Percentiles rank a stretch among this genome's conserved stretches.
Evolutionary conservation across 1,140 invertebrate genomes (phyloP).

Genomic region (Sipha flava): DNA sequence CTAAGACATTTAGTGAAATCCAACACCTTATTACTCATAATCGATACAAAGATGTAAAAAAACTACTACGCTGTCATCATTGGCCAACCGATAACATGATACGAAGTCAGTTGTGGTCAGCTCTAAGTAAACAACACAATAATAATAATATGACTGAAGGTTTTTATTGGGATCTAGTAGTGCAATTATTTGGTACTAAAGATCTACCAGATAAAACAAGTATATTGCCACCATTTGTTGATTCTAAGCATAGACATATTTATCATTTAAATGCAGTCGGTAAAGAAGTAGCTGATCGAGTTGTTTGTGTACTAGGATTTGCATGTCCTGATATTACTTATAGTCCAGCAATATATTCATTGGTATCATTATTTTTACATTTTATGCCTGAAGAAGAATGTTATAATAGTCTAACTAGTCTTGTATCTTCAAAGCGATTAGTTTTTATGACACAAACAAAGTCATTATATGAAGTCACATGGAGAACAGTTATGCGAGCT

Average conservation of each 20-base stretch:
- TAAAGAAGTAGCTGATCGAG: slow-evolving; percentile 68
- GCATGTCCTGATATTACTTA: slow-evolving; percentile 91
- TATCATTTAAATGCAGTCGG: slow-evolving; percentile 79
- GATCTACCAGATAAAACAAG: slow-evolving; percentile 76
- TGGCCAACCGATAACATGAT: slow-evolving; percentile 74
- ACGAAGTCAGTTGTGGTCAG: slow-evolving; percentile 72
- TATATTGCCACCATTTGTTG: slow-evolving; percentile 82
- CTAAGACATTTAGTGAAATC: slow-evolving; percentile 67
- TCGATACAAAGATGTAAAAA: slow-evolving; percentile 66
- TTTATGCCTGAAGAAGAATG: slow-evolving; percentile 89
- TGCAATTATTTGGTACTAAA: slow-evolving; percentile 79
- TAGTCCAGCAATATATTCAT: slow-evolving; percentile 80
- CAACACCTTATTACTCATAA: slow-evolving; percentile 59
- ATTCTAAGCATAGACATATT: slow-evolving; percentile 70
- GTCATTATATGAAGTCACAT: slow-evolving; percentile 80
- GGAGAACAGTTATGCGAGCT: slow-evolving; percentile 86
- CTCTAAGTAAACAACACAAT: slow-evolving; percentile 68
- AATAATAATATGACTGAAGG: slow-evolving; percentile 64
- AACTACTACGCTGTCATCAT: slow-evolving; percentile 65
- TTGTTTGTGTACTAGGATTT: slow-evolving; percentile 80
- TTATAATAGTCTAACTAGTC: slow-evolving; percentile 81
- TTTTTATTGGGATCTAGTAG: slow-evolving; percentile 87
- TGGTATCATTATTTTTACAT: slow-evolving; percentile 82
- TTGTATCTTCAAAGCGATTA: slow-evolving; percentile 77
- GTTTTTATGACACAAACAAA: slow-evolving; percentile 92